phyloP scores from a whole-genome alignment of 2,797 vertebrate genomes.

The Clamator glandarius region DNA sequence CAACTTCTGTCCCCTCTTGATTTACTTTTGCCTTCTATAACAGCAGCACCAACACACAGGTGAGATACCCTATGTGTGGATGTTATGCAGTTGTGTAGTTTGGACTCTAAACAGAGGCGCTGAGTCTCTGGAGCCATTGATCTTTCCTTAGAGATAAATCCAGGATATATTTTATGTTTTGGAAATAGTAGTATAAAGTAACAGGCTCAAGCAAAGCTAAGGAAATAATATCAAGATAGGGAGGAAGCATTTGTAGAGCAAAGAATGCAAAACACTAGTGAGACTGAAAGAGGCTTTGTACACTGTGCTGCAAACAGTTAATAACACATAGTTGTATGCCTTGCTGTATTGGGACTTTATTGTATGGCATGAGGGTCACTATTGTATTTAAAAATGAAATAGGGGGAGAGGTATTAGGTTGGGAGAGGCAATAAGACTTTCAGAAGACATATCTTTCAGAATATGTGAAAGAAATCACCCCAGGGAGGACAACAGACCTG shows the following conservation, averaged over 20 bases:
- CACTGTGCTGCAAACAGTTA: neutral
- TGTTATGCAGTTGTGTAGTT: neutral
- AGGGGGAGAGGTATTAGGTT: accelerated
- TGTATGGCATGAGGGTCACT: neutral
- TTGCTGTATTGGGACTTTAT: neutral
- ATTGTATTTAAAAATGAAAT: neutral
- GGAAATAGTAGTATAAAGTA: neutral
- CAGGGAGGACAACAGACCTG: neutral
- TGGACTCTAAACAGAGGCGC: neutral
- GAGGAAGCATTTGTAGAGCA: neutral
- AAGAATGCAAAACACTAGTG: neutral
- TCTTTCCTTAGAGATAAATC: neutral
- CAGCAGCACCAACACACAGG: neutral
- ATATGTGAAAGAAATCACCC: accelerated
- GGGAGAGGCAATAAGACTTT: neutral
- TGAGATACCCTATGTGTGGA: neutral
- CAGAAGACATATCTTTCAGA: neutral
- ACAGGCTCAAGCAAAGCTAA: neutral
- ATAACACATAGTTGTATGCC: neutral
- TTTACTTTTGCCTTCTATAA: neutral
- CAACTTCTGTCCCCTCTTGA: neutral
- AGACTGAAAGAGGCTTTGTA: neutral
- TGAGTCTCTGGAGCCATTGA: neutral
- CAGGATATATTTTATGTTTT: neutral
- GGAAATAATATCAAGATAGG: neutral